Percentiles rank a stretch among this genome's conserved stretches.
These are phyloP conservation scores for Elysia crispata DNA, from an alignment of 2,888 invertebrate species.

Conservation along the genomic window DNA sequence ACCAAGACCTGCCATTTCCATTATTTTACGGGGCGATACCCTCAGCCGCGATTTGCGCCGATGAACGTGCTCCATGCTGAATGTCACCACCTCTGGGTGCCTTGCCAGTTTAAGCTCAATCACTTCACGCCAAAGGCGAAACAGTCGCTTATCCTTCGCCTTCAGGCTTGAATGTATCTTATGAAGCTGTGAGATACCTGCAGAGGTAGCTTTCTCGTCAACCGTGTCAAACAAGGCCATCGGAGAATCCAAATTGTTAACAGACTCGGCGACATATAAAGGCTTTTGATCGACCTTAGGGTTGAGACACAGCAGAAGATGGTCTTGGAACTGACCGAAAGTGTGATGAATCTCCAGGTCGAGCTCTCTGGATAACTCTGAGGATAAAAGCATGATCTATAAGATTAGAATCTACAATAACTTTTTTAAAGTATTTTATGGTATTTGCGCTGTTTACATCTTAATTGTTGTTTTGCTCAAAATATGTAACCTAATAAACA, in stretches of 20 bases:
- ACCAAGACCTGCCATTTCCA: too few relatives aligned
- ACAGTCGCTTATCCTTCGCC: slow-evolving; percentile 11
- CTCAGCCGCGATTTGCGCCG: slow-evolving; percentile 48
- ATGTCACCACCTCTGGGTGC: slow-evolving; percentile 64
- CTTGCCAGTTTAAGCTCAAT: slow-evolving; percentile 57
- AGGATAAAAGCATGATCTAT: background rate
- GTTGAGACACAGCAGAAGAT: slow-evolving; percentile 47
- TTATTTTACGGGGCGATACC: too few relatives aligned
- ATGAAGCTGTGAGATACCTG: background rate
- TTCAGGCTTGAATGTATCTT: slow-evolving; percentile 9
- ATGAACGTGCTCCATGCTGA: slow-evolving; percentile 63
- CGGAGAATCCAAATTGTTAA: background rate
- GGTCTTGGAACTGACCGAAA: slow-evolving; percentile 48
- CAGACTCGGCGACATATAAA: background rate
- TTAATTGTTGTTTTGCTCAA: too few relatives aligned
- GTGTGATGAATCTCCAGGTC: slow-evolving; percentile 25
- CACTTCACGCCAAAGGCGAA: slow-evolving; percentile 1
- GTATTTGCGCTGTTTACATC: too few relatives aligned
- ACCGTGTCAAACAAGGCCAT: too few relatives aligned
- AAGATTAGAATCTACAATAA: too few relatives aligned
- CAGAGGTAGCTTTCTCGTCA: background rate
- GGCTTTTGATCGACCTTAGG: background rate
- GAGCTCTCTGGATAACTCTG: slow-evolving; percentile 33
- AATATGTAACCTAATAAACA: too few relatives aligned
- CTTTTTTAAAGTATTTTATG: too few relatives aligned